These are phyloP conservation scores for Mus minutoides DNA, from an alignment of 2,797 vertebrate genomes.

Conservation along the genomic window DNA sequence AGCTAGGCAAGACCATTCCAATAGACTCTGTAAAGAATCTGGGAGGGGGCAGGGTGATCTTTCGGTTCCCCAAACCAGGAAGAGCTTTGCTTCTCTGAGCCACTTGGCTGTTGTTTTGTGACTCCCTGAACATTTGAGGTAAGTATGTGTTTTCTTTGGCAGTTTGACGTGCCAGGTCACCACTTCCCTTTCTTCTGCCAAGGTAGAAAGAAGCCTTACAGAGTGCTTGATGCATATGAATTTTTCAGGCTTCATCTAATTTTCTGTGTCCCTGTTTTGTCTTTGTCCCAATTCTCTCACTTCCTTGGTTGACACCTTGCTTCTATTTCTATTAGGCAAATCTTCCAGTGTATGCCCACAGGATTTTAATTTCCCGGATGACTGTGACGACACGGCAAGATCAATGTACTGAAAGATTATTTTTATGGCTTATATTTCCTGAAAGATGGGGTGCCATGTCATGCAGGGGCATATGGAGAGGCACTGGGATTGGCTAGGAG, in stretches of 20 bases:
- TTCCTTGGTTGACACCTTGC: slow-evolving; percentile 16
- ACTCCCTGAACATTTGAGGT: not conserved
- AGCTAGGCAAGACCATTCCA: not conserved
- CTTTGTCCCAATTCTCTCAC: slow-evolving; percentile 49
- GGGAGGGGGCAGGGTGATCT: not conserved
- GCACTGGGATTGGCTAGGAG: not conserved
- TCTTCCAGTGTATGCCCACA: not conserved
- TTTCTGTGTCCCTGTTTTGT: slow-evolving; percentile 40
- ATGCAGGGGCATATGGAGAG: not conserved
- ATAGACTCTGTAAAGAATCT: not conserved
- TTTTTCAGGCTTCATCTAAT: not conserved
- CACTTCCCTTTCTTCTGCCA: slow-evolving; percentile 19
- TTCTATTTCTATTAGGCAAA: slow-evolving; percentile 26
- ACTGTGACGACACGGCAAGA: not conserved
- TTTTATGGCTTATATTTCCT: not conserved
- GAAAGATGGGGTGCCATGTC: not conserved
- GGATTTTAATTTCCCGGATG: slow-evolving; percentile 17
- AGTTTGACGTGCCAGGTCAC: not conserved
- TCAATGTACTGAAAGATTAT: not conserved
- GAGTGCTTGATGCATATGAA: not conserved
- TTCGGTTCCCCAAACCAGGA: not conserved
- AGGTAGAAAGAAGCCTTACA: not conserved
- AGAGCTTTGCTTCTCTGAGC: not conserved
- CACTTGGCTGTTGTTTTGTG: not conserved
- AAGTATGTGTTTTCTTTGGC: not conserved